Base-by-base conservation (phyloP, 2,888 invertebrate genomes). In the Parasteatoda lunata region DNA sequence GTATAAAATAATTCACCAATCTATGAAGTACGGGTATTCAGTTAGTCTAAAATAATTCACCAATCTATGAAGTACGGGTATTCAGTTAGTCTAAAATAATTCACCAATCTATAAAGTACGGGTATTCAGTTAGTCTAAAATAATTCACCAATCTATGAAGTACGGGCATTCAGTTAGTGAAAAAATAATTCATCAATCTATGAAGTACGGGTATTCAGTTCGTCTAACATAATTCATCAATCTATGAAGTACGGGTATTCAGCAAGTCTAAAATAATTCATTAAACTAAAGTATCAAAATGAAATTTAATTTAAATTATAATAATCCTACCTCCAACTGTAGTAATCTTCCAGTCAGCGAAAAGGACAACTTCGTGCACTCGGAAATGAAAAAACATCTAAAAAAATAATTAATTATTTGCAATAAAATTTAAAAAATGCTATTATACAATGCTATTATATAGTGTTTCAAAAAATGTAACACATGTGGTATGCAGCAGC, bases 351-450 rank as follows among this genome's bases (percentile, higher is more conserved):
- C 97, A 97, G 92, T 94, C 94, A 82, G 95, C 94, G 92, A 97
- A 97, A 5, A 97, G 93, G 84, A 97, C 95, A 4, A 94, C 94
- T 92, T 96, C 96, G 66, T 92, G 91, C 89, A 94, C 93, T 11
- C 96, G 96, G 90, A 95, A 95, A 91, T 97, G 96, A 92, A 97
- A 97, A 94, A 95, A 92, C 93, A 95, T 95, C 92, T 87, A 8
- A 30, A 45, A n/a, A 69, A 59, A 47, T 48, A 77, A 72, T 65
- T 15, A 59, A n/a, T 11, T 13, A 13, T 47, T 9, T n/a, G 13
- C 47, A 13, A 64, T 11, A 51, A 75, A 65, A n/a, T 1, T 49
- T 7, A 48, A 65, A 5, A 0, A 65, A n/a, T 9, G 48, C 5
- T 13, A n/a, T 48, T 48, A 48, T 65, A 11, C 64, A n/a, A n/a